These are phyloP conservation scores for Calosoma granatense DNA, from an alignment of 1,140 invertebrate genomes.

Conservation along the genomic window DNA sequence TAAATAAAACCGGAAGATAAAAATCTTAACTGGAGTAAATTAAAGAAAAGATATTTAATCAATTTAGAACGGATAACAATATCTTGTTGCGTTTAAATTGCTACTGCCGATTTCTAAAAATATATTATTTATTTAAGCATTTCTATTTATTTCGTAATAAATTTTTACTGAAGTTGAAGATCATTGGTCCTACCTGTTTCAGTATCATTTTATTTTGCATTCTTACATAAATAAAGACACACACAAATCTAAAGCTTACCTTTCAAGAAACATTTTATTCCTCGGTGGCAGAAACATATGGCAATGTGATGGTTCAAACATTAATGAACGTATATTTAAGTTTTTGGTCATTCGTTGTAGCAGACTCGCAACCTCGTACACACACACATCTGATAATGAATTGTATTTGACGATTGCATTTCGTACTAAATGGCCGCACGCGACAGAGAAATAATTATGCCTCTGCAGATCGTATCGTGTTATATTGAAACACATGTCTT, in stretches of 20 bases:
- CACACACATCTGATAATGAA: slow-evolving; percentile 24
- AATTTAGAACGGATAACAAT: too few relatives aligned
- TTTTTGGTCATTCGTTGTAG: slow-evolving; percentile 24
- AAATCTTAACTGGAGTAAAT: too few relatives aligned
- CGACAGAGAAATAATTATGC: slow-evolving; percentile 10
- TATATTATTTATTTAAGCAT: too few relatives aligned
- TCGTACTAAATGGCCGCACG: slow-evolving; percentile 24
- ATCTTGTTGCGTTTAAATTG: too few relatives aligned
- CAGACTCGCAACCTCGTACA: slow-evolving; percentile 27
- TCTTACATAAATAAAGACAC: too few relatives aligned
- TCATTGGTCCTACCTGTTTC: too few relatives aligned
- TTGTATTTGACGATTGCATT: slow-evolving; percentile 27
- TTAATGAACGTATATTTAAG: slow-evolving; percentile 27
- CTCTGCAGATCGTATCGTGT: slow-evolving; percentile 3
- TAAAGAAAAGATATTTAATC: too few relatives aligned
- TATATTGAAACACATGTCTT: slow-evolving; percentile 15
- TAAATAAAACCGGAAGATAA: too few relatives aligned
- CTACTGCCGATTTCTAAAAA: too few relatives aligned
- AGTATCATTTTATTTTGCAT: too few relatives aligned
- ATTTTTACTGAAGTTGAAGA: too few relatives aligned
- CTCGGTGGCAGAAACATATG: slow-evolving; percentile 20
- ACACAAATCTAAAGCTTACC: slow-evolving; percentile 16
- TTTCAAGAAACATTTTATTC: slow-evolving; percentile 14
- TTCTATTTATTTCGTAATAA: too few relatives aligned
- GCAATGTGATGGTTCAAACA: slow-evolving; percentile 30